Percentiles rank a stretch among this genome's conserved stretches.
phyloP scores from a whole-genome alignment of 2,797 vertebrate genomes.

The Urocyon cinereoargenteus region DNA sequence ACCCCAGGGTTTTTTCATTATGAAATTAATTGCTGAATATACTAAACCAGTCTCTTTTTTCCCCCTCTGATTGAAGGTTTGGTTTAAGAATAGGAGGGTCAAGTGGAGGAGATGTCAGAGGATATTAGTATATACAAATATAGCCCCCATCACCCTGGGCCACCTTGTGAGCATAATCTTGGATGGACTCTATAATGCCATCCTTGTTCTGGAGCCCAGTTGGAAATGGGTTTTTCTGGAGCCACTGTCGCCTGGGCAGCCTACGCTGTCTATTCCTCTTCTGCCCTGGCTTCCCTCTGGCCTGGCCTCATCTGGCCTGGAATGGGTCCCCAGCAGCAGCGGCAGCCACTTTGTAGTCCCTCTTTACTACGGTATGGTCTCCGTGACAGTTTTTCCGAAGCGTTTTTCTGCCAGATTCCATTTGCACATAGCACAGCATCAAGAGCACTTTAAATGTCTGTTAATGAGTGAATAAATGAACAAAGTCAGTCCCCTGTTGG shows the following conservation, averaged over 20 bases:
- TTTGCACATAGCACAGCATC: background rate
- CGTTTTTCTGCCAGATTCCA: background rate
- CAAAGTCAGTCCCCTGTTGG: too few species aligned
- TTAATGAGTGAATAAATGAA: background rate
- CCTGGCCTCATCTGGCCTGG: too few species aligned
- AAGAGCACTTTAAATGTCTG: background rate
- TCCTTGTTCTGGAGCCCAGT: slow-evolving; percentile 80
- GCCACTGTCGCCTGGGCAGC: background rate
- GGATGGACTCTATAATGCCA: slow-evolving; percentile 84
- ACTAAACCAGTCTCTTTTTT: background rate
- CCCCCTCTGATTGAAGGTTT: background rate
- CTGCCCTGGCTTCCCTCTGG: too few species aligned
- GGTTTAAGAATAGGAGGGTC: slow-evolving; percentile 87
- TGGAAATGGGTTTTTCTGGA: slow-evolving; percentile 84
- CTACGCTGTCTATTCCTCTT: background rate
- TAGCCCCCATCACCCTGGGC: slow-evolving; percentile 76
- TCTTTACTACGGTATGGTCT: too few species aligned
- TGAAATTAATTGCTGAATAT: background rate
- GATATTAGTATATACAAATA: slow-evolving; percentile 80
- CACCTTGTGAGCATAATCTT: slow-evolving; percentile 82
- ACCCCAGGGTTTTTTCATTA: background rate
- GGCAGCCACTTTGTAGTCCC: too few species aligned
- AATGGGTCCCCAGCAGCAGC: too few species aligned
- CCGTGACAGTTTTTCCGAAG: too few species aligned
- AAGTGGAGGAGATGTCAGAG: slow-evolving; percentile 86